phyloP scores from a whole-genome alignment of 1,140 invertebrate genomes.

The Calliphora vicina region DNA sequence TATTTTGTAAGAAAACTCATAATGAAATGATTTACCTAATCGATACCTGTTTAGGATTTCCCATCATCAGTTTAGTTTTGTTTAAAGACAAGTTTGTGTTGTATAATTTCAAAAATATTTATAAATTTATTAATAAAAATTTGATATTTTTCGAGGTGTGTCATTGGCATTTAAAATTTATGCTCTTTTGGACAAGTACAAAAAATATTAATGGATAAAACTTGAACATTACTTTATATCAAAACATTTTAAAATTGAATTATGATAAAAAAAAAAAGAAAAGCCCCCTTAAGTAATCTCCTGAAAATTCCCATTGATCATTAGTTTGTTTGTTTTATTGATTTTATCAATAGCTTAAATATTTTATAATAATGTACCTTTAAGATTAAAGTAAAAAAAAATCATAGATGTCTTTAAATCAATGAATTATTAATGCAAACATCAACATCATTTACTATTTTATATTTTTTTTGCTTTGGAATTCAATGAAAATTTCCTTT shows the following conservation, averaged over 20 bases:
- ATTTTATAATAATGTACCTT: neutral
- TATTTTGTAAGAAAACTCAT: too few relatives aligned
- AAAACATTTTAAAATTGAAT: neutral
- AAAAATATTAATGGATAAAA: neutral
- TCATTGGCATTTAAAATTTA: conserved; percentile 10
- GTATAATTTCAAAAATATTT: neutral
- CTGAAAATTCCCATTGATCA: neutral
- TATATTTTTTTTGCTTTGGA: too few relatives aligned
- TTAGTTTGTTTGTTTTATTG: neutral
- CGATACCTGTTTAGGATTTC: neutral
- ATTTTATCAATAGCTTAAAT: neutral
- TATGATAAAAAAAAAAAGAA: neutral
- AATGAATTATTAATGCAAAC: neutral
- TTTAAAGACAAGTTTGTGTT: neutral
- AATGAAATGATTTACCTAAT: neutral
- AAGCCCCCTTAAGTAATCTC: neutral
- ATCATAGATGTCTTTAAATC: neutral
- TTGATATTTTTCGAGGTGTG: neutral
- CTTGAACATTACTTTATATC: neutral
- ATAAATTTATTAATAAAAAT: neutral
- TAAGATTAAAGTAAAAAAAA: neutral
- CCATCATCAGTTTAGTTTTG: neutral
- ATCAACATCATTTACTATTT: too few relatives aligned
- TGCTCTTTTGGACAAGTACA: neutral
- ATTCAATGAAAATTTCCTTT: neutral